Conservation (phyloP, 2,888 invertebrate genomes). For the Sarcophaga caerulescens region DNA sequence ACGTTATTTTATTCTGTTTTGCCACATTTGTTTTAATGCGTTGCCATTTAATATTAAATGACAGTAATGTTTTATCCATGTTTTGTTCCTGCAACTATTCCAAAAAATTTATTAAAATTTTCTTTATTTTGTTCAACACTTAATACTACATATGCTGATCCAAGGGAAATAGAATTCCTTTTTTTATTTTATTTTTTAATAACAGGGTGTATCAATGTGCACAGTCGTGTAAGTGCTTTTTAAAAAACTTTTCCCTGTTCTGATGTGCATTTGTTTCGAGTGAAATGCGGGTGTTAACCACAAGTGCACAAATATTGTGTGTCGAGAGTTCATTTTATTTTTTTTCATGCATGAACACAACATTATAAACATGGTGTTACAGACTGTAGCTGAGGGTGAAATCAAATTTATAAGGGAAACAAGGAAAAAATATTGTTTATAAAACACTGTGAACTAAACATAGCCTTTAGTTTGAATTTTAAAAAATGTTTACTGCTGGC, state of each 20-base stretch:
- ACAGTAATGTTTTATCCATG: conserved; percentile 41
- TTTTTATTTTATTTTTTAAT: background rate
- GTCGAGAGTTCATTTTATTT: background rate
- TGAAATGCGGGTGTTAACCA: conserved; percentile 36
- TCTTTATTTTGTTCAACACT: conserved; percentile 28
- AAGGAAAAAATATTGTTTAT: too few species aligned
- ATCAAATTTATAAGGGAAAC: background rate
- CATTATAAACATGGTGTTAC: conserved; percentile 15
- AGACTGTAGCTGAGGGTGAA: background rate
- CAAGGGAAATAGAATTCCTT: conserved; percentile 20
- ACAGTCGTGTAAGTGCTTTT: too few species aligned
- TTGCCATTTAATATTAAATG: conserved; percentile 41
- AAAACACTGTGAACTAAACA: background rate
- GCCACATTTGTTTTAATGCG: conserved; percentile 24
- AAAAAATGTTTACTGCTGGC: background rate
- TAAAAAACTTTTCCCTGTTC: background rate
- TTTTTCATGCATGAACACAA: conserved; percentile 28
- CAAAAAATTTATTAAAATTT: conserved; percentile 6
- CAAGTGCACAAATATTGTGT: conserved; percentile 22
- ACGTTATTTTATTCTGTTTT: too few species aligned
- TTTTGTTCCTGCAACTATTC: background rate
- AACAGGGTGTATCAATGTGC: too few species aligned
- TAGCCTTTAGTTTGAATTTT: conserved; percentile 25
- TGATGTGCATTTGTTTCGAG: background rate
- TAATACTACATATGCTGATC: conserved; percentile 58